phyloP scores from a whole-genome alignment of 2,113 vertebrate genomes.

The Tiliqua scincoides region DNA sequence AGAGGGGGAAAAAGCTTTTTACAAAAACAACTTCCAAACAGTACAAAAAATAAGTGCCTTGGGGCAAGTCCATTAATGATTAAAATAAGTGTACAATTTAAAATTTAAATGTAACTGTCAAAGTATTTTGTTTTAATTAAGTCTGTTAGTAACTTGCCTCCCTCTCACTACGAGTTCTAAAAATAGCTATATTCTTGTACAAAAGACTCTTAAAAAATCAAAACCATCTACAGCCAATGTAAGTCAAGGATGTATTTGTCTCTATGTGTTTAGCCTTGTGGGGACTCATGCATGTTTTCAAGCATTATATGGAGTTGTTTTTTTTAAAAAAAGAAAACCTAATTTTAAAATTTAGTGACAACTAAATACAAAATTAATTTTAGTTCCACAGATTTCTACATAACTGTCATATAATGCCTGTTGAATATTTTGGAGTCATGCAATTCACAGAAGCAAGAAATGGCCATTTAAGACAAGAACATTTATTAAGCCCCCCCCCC shows the following conservation, averaged over 20 bases:
- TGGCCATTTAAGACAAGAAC: neutral
- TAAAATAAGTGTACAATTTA: conserved; percentile 36
- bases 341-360: too few species aligned
- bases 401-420: too few species aligned
- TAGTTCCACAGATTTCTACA: neutral
- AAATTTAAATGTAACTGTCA: conserved; percentile 24
- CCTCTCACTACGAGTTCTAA: neutral
- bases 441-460: rapidly evolving
- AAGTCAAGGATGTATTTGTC: neutral
- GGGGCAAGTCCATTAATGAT: conserved; percentile 21
- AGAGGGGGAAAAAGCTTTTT: neutral
- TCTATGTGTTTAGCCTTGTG: neutral
- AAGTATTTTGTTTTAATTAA: conserved; percentile 29
- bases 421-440: too few species aligned
- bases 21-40: conserved; percentile 8
- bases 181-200: neutral
- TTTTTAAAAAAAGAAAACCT: neutral
- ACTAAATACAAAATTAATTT: too few species aligned
- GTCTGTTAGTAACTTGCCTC: conserved; percentile 7
- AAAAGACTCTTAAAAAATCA: neutral
- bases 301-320: too few species aligned
- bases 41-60: conserved; percentile 19
- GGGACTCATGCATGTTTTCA: neutral
- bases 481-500: neutral
- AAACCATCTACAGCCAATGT: neutral